These are phyloP conservation scores for Lycocorax pyrrhopterus DNA, from an alignment of 2,113 vertebrate genomes.

Conservation along the genomic window DNA sequence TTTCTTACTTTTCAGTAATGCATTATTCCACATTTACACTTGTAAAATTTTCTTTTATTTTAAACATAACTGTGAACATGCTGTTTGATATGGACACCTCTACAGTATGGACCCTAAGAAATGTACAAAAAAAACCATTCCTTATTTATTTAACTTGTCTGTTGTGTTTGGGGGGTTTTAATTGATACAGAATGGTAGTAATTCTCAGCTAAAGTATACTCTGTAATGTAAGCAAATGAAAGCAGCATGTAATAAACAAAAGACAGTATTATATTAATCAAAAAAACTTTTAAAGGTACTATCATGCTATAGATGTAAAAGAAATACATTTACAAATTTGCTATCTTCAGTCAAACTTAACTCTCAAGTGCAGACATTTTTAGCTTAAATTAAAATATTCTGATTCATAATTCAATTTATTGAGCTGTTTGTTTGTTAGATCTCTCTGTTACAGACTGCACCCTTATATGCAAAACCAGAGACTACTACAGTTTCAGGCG, in stretches of 20 bases:
- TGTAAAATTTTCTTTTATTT: not conserved
- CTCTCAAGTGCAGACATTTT: not conserved
- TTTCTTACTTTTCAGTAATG: not conserved
- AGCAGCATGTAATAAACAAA: not conserved
- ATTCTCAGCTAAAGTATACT: not conserved
- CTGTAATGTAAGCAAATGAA: not conserved
- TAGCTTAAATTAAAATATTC: not conserved
- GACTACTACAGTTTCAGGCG: not conserved
- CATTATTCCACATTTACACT: not conserved
- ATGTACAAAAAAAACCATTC: not conserved
- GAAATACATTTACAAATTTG: accelerated
- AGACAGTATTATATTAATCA: not conserved
- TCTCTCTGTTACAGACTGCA: not conserved
- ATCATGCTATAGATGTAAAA: not conserved
- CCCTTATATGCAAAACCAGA: not conserved
- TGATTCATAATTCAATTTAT: not conserved
- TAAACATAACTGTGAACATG: not conserved
- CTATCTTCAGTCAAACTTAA: not conserved
- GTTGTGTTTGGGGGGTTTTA: not conserved
- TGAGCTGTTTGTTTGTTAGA: not conserved
- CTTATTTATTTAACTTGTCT: not conserved
- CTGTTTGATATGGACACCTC: not conserved
- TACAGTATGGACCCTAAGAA: not conserved
- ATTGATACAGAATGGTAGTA: not conserved
- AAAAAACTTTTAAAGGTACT: not conserved